Base-by-base conservation (phyloP, 2,113 vertebrate genomes). In the Cairina moschata region DNA sequence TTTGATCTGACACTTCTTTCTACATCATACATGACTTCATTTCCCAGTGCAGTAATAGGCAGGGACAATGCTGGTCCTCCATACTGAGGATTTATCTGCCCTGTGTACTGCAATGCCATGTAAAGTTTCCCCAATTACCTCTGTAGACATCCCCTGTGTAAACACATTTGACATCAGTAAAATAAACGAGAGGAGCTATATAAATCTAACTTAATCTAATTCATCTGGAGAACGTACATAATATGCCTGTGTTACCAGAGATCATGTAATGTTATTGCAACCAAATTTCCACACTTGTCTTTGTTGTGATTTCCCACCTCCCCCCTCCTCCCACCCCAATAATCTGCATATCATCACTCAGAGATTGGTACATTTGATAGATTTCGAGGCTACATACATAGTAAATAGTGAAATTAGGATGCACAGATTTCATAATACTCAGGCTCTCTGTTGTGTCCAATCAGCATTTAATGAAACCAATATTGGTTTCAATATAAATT, bases 151-250 rank as follows among this genome's bases (percentile, higher is more conserved):
- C 25, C 50, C 44, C 32, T 88, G 25, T 73, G 67, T 80, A 91
- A 95, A 92, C 67, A 72, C 36, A 82, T 76, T 91, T 85, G 60
- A 48, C 88, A 95, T 83, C 54, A 81, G 65, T 90, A 83, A 91
- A 93, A 86, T 81, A 86, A 86, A 62, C 81, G 60, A 80, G 91
- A 83, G 48, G 52, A 91, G 59, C 65, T 90, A n/a, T 81, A 93
- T 90, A 90, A 86, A 78, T 74, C 56, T 86, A 90, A 94, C 52
- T 26, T 46, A 55, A 85, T 38, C 86, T 82, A 42, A 79, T 89
- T 89, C 1, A 42, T 86, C 63, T 88, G 42, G 17, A 54, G 36
- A 67, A 89, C 83, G 56, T 67, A 67, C 29, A 13, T 25, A 67
- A 56, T 13, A 48, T 15, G 46, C n/a, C 11, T 36, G 12, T 77